These are phyloP conservation scores for Drosophila fungiperda DNA, from an alignment of 2,888 invertebrate species.

Conservation along the genomic window DNA sequence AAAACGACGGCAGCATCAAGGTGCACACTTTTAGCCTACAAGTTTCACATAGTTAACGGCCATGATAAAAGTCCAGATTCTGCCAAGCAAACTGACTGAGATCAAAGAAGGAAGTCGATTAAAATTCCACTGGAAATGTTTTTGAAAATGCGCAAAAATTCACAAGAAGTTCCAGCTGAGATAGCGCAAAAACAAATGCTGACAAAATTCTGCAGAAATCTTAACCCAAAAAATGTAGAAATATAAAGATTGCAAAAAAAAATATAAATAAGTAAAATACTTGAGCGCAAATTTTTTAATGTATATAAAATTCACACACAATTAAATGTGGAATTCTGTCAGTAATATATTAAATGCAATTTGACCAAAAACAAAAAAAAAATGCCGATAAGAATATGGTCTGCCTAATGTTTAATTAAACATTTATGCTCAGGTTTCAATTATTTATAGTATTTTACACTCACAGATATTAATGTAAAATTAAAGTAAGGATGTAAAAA, in stretches of 20 bases:
- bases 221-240: not conserved
- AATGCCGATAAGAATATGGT: not conserved
- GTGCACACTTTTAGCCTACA: constrained; percentile 38
- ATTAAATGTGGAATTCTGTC: not conserved
- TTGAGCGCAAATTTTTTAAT: not conserved
- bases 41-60: constrained; percentile 29
- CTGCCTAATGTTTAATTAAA: not conserved
- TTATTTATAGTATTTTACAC: not conserved
- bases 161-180: constrained; percentile 17
- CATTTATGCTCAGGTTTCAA: not conserved
- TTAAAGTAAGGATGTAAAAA: too few relatives aligned
- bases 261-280: not conserved
- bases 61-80: constrained; percentile 32
- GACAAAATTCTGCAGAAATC: constrained; percentile 17
- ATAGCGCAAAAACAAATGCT: constrained; percentile 6
- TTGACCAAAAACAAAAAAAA: not conserved
- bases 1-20: not conserved
- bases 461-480: not conserved
- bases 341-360: too few relatives aligned
- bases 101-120: constrained; percentile 70
- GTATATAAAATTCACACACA: not conserved
- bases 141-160: constrained; percentile 28
- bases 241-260: not conserved
- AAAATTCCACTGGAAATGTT: constrained; percentile 56
- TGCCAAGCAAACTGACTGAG: constrained; percentile 33